Base-by-base conservation (phyloP, 2,888 invertebrate species). In the Busseola fusca region DNA sequence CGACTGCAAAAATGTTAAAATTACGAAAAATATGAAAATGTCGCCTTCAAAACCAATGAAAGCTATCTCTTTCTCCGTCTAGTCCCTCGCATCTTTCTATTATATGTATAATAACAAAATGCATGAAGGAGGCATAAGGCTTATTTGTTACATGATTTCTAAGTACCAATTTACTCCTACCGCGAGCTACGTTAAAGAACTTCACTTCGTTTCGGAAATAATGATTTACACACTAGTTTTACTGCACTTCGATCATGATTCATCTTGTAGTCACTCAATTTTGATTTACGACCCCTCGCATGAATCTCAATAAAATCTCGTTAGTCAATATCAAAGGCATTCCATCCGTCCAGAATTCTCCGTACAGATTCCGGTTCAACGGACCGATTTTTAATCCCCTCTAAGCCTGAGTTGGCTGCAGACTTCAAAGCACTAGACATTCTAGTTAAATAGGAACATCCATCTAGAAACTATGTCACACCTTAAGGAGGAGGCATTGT, bases 281-380 rank as follows among this genome's bases (percentile, higher is more conserved):
- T 48, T 40, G n/a, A 30, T 60, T 67, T 42, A 48, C 40, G 48
- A 75, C 34, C 59, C 48, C 7, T n/a, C 4, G 48, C 27, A 34
- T 34, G 12, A 50, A 68, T 59, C 21, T 1, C 37, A 27, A 48
- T 42, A 42, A 45, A 42, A 14, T 48, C 50, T 50, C 14, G 56
- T 37, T 25, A 34, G 4, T 30, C 25, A 30, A 74, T 48, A 66
- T 72, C 74, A 78, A 77, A 77, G 64, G 64, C 52, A 78, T 78
- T 69, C 74, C 69, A 64, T 62, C 30, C 18, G 50, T 25, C 34
- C 54, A 50, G 12, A 69, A 52, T 73, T 58, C 65, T 66, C 25
- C 57, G 50, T 64, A 50, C 59, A 66, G 18, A 78, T 76, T 78
- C 62, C 57, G 37, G 57, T 25, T 77, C 52, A 78, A 60, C 54